These are phyloP conservation scores for Sialia sialis DNA, from an alignment of 2,113 vertebrate genomes.

Conservation along the genomic window DNA sequence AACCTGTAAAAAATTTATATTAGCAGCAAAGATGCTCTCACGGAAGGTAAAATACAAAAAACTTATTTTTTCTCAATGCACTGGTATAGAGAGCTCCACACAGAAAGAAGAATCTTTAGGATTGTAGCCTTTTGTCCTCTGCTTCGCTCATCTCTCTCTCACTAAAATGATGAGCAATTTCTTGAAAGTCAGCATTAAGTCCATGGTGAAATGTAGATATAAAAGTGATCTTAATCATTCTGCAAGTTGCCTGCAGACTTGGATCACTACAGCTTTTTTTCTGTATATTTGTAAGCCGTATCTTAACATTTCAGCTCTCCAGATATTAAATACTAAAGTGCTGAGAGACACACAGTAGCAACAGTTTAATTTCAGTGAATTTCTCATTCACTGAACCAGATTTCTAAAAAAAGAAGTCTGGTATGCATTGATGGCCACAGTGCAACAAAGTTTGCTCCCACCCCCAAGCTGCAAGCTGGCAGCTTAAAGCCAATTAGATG, in stretches of 20 bases:
- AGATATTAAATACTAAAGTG: neutral
- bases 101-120: neutral
- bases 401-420: neutral
- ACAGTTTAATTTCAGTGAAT: neutral
- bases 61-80: neutral
- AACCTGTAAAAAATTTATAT: neutral
- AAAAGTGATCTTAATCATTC: neutral
- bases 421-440: neutral
- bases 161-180: neutral
- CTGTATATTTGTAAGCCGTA: neutral
- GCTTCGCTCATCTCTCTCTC: neutral
- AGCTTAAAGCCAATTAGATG: neutral
- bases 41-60: neutral
- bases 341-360: neutral
- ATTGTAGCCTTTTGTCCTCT: neutral
- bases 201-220: neutral
- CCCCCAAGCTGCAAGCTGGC: neutral
- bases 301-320: neutral
- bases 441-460: neutral
- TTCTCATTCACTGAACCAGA: neutral
- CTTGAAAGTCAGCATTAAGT: neutral
- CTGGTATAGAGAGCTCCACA: neutral
- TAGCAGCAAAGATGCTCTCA: neutral
- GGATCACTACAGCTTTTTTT: neutral
- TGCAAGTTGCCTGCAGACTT: neutral